Base-by-base conservation (phyloP, 2,113 vertebrate species). In the Mormyrus iriodes region DNA sequence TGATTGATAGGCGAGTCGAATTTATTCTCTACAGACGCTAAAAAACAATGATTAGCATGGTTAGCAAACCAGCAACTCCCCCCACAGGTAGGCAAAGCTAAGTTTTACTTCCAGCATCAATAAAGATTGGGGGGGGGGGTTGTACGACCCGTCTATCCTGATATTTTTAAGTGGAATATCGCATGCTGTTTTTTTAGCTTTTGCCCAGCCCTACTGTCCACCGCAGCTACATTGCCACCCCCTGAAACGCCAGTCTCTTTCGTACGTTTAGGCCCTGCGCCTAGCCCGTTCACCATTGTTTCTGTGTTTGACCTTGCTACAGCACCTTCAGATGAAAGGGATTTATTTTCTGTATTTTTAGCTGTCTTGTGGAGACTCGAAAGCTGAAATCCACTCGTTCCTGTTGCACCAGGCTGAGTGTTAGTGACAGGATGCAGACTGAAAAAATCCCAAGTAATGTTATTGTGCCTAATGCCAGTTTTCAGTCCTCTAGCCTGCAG, bases 261-360 rank as follows among this genome's bases (percentile, higher is more conserved):
- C 21, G 48, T 52, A 27, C 8, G 27, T 53, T 82, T 82, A 12
- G 69, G 27, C 87, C 42, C 8, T n/a, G 79, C 4, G 15, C 31
- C 88, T 53, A 19, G 39, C 35, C 73, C 17, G 84, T 73, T 69
- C 27, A 10, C n/a, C 0, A n/a, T 4, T 13, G 9, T 12, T 65
- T n/a, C 61, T 31, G 61, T 69, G 27, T 69, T 69, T 69, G 27
- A 89, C 87, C 3, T 15, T 51, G 31, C 53, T 79, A 85, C 86
- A 90, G 44, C 44, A 90, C 73, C 76, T 1, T 46, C 73, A 53
- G 51, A 85, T 91, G 52, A 90, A 55, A 61, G 35, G 44, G 19
- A 39, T 6, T 76, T 51, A 19, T 58, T 65, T 61, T 84, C 86
- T 55, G 73, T 44, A n/a, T 31, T 27, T 76, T 49, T 85, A 55